Base-by-base conservation (phyloP, 2,113 vertebrate species). In the Ophiodon elongatus region DNA sequence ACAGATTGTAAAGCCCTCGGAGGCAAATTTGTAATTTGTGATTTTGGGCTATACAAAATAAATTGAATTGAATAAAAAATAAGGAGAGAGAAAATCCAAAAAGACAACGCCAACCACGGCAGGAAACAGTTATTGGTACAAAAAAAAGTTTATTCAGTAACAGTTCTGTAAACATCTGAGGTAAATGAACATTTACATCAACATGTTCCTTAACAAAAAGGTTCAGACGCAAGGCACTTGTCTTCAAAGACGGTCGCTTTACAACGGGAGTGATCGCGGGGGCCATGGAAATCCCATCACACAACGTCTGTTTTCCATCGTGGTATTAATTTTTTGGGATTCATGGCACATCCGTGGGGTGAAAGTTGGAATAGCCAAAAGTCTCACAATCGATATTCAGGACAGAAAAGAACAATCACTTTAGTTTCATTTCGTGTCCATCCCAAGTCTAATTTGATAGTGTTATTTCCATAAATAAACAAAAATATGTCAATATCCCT, bases 121-220 rank as follows among this genome's bases (percentile, higher is more conserved):
- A 82, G 47, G 47, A 60, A 64, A 54, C 29, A 66, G 25, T 59
- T 59, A 59, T 60, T 60, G 7, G 31, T 92, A 92, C 92, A 90
- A 97, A 95, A 97, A 96, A 97, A 97, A 94, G 88, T 96, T 96
- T 96, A 96, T 97, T 97, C 94, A 96, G 93, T 96, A 93, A 96
- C 86, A 90, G 87, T 90, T 96, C 95, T 96, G 93, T 96, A 96
- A 96, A 96, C 95, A 96, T 96, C 93, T 96, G 96, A 97, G 95
- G 95, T 97, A 97, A 97, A 96, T 95, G 73, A 95, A 96, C 93
- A 4, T 95, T 96, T 96, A 96, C 96, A 97, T 95, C 93, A 96
- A 96, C 93, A 93, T 95, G 91, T 95, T 96, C 94, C 95, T 95
- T 56, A 85, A 96, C 94, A 96, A 92, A 59, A 95, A 92, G 89